Conservation (phyloP, 2,797 vertebrate genomes). For the Oryzias sinensis region DNA sequence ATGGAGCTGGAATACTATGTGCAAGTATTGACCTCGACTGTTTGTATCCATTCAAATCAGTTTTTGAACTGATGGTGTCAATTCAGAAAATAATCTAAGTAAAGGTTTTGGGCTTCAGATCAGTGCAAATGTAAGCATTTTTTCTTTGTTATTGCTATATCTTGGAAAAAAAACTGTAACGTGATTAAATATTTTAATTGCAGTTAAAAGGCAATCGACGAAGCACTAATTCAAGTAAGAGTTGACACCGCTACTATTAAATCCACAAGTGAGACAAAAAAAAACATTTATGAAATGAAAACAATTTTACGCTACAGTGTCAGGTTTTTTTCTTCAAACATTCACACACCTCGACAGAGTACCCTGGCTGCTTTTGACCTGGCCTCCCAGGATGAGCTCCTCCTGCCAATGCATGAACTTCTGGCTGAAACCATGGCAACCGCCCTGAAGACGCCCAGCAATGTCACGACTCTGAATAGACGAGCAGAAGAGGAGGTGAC, state of each 20-base stretch:
- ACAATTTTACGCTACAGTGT: neutral
- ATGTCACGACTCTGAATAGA: constrained; percentile 83
- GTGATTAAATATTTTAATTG: too few species aligned
- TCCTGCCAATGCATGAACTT: constrained; percentile 99
- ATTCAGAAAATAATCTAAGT: too few species aligned
- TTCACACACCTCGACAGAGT: constrained; percentile 86
- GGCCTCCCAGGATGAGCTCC: constrained; percentile 93
- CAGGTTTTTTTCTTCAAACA: neutral
- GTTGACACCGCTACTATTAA: constrained; percentile 1
- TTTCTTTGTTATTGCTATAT: too few species aligned
- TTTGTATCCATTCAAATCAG: too few species aligned
- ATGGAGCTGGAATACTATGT: constrained; percentile 43
- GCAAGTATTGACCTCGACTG: constrained; percentile 54
- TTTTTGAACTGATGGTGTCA: constrained; percentile 46
- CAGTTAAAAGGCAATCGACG: too few species aligned
- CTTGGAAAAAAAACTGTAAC: too few species aligned
- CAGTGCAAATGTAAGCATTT: too few species aligned
- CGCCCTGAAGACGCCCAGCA: constrained; percentile 83
- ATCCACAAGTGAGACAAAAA: constrained; percentile 5
- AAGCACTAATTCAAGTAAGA: too few species aligned
- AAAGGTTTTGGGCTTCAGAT: too few species aligned
- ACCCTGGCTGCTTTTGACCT: constrained; percentile 84
- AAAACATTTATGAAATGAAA: neutral
- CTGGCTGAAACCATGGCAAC: constrained; percentile 96
- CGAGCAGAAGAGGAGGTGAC: constrained; percentile 4